These are phyloP conservation scores for Canis aureus DNA, from an alignment of 2,113 vertebrate genomes.

Conservation along the genomic window DNA sequence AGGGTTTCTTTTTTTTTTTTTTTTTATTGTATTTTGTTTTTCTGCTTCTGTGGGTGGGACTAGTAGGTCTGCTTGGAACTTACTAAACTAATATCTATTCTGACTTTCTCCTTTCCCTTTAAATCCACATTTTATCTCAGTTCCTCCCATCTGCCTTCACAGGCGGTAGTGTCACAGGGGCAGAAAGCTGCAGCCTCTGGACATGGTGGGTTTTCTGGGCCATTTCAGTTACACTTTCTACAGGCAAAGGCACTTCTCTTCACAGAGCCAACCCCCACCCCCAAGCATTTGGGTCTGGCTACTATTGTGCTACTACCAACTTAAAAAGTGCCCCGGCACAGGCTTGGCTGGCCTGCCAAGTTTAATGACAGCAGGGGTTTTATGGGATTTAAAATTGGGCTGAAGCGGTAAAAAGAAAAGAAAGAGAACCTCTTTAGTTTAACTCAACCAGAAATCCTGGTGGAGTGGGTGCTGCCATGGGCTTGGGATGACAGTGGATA, in stretches of 20 bases:
- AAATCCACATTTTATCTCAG: not conserved
- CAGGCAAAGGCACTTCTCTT: no score
- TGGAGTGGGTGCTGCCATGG: not conserved
- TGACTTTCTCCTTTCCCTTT: slow-evolving; percentile 32
- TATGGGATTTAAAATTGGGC: slow-evolving; percentile 75
- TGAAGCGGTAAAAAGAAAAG: slow-evolving; percentile 42
- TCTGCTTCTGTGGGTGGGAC: slow-evolving; percentile 59
- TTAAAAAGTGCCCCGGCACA: slow-evolving; percentile 55
- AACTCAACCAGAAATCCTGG: slow-evolving; percentile 19
- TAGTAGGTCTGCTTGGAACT: not conserved
- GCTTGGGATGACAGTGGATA: not conserved
- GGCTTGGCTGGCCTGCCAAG: slow-evolving; percentile 48
- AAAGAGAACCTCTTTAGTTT: not conserved
- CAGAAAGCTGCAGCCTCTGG: not conserved
- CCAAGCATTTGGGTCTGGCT: not conserved
- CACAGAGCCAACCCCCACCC: not conserved
- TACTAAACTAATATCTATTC: not conserved
- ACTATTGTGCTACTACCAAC: slow-evolving; percentile 47
- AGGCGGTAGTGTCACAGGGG: not conserved
- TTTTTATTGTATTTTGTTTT: slow-evolving; percentile 75
- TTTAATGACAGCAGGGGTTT: slow-evolving; percentile 74
- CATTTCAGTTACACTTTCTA: not conserved
- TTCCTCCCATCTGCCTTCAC: not conserved
- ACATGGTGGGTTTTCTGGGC: not conserved
- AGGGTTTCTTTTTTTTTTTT: slow-evolving; percentile 76